These are phyloP conservation scores for Lumbricus terrestris DNA, from an alignment of 2,888 invertebrate species.

Conservation along the genomic window DNA sequence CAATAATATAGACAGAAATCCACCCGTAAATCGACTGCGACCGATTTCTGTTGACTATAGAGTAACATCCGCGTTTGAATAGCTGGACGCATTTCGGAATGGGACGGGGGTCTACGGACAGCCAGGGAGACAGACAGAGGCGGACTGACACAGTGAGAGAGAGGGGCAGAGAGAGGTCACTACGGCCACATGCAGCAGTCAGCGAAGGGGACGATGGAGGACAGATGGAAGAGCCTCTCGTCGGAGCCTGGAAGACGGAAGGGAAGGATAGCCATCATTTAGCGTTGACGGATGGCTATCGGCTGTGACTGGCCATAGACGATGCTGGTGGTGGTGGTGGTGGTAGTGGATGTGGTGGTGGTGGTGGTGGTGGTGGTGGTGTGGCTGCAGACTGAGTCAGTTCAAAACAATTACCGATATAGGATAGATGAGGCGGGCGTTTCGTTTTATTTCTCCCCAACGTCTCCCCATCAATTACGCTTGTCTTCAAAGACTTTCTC, in stretches of 20 bases:
- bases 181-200: neutral
- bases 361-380: too few species aligned
- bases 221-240: neutral
- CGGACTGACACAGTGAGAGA: neutral
- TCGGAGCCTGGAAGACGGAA: neutral
- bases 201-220: neutral
- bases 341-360: too few species aligned
- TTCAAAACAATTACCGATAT: slow-evolving; percentile 3
- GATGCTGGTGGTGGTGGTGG: too few species aligned
- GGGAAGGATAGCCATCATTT: neutral
- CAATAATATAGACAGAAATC: neutral
- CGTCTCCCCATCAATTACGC: neutral
- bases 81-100: neutral
- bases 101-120: neutral
- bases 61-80: neutral
- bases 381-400: neutral
- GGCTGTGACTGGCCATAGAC: neutral
- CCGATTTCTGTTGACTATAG: neutral
- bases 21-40: neutral
- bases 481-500: neutral
- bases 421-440: neutral
- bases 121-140: neutral
- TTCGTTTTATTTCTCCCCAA: neutral
- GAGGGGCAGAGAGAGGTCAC: neutral
- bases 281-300: neutral